Percentiles rank a stretch among this genome's conserved stretches.
Conservation (phyloP, 2,113 vertebrate species). For the Crotophaga sulcirostris region DNA sequence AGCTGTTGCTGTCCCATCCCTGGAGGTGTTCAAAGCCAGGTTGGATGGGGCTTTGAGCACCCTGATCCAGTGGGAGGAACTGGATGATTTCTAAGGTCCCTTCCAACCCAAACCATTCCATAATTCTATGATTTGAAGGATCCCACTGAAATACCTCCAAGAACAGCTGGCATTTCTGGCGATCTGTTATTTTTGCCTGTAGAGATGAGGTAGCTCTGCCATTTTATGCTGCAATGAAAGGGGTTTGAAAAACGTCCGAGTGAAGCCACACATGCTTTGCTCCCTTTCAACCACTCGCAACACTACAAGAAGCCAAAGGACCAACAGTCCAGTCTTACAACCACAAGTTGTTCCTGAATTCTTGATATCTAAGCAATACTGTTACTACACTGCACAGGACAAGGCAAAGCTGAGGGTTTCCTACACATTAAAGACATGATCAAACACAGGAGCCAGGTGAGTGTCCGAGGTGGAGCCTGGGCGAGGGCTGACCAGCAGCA, state of each 20-base stretch:
- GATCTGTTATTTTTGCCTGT: neutral
- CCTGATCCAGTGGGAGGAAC: too few relatives aligned
- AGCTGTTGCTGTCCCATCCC: too few relatives aligned
- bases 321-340: fast-evolving
- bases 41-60: too few relatives aligned
- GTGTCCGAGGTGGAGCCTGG: fast-evolving
- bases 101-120: too few relatives aligned
- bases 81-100: too few relatives aligned
- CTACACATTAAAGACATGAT: neutral
- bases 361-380: neutral
- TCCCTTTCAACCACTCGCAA: neutral
- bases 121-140: neutral
- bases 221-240: neutral
- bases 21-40: too few relatives aligned
- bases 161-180: neutral
- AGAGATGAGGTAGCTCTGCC: neutral
- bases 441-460: neutral
- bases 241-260: neutral
- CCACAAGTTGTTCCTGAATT: neutral
- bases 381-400: fast-evolving
- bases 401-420: fast-evolving
- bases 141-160: neutral
- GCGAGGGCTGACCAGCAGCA: neutral
- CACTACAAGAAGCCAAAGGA: neutral
- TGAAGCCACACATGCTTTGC: fast-evolving